phyloP scores from a whole-genome alignment of 2,113 vertebrate genomes.

The Trachemys scripta region DNA sequence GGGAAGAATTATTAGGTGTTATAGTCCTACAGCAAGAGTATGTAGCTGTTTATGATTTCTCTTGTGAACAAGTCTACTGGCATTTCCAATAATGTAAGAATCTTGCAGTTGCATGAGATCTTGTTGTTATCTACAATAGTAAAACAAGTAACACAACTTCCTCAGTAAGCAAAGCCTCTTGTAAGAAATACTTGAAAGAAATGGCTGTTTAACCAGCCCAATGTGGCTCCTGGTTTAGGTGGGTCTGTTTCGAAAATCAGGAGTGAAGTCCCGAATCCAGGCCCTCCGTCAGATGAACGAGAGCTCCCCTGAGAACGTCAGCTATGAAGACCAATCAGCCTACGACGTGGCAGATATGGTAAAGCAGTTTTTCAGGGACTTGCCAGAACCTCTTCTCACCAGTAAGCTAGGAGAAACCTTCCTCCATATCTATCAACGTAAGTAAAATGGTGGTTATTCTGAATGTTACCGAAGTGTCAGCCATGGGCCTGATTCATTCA shows the following conservation, averaged over 20 bases:
- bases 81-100: neutral
- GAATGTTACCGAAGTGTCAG: neutral
- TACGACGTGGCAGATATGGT: conserved; percentile 99
- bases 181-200: neutral
- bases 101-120: neutral
- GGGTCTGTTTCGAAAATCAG: conserved; percentile 96
- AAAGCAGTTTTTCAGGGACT: conserved; percentile 97
- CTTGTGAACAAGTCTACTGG: neutral
- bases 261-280: conserved; percentile 97
- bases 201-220: neutral
- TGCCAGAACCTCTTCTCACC: conserved; percentile 95
- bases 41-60: neutral
- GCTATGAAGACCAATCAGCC: conserved; percentile 95
- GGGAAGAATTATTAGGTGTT: neutral
- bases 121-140: neutral
- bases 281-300: conserved; percentile 96
- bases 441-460: conserved; percentile 59
- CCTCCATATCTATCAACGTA: conserved; percentile 98
- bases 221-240: conserved; percentile 81
- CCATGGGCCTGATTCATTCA: neutral
- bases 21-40: neutral
- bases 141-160: conserved; percentile 1
- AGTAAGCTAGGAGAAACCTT: conserved; percentile 97
- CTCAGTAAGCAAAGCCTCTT: neutral
- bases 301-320: conserved; percentile 90